These are phyloP conservation scores for Sebastes minor DNA, from an alignment of 2,797 vertebrate genomes.

Conservation along the genomic window DNA sequence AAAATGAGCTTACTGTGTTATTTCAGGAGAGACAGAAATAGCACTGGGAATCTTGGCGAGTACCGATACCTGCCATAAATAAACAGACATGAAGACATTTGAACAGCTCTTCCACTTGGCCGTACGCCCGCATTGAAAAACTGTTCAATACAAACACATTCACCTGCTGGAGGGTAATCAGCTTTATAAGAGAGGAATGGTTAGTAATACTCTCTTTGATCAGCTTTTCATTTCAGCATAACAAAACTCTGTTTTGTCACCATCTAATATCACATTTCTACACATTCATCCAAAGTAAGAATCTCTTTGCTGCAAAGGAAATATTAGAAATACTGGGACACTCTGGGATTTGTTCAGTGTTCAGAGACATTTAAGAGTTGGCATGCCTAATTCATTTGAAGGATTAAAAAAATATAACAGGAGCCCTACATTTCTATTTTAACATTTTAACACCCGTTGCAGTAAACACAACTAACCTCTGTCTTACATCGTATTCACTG, in stretches of 20 bases:
- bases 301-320: not conserved
- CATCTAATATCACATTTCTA: slow-evolving; percentile 13
- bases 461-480: not conserved
- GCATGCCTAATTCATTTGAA: slow-evolving; percentile 10
- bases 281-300: not conserved
- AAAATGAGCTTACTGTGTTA: slow-evolving; percentile 58
- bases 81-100: slow-evolving; percentile 59
- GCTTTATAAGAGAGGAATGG: slow-evolving; percentile 17
- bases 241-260: not conserved
- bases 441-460: not conserved
- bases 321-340: not conserved
- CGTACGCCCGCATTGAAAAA: slow-evolving; percentile 45
- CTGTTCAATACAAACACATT: slow-evolving; percentile 46
- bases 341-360: not conserved
- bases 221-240: slow-evolving; percentile 5
- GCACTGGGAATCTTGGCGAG: slow-evolving; percentile 63
- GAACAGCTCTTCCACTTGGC: slow-evolving; percentile 59
- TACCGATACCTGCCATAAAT: slow-evolving; percentile 59
- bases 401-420: slow-evolving; percentile 9
- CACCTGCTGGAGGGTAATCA: slow-evolving; percentile 51
- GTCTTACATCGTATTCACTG: not conserved
- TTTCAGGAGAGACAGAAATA: slow-evolving; percentile 68
- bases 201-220: not conserved
- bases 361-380: slow-evolving; percentile 18
- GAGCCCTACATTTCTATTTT: slow-evolving; percentile 3